Base-by-base conservation (phyloP, 2,113 vertebrate species). In the Heloderma charlesbogerti region DNA sequence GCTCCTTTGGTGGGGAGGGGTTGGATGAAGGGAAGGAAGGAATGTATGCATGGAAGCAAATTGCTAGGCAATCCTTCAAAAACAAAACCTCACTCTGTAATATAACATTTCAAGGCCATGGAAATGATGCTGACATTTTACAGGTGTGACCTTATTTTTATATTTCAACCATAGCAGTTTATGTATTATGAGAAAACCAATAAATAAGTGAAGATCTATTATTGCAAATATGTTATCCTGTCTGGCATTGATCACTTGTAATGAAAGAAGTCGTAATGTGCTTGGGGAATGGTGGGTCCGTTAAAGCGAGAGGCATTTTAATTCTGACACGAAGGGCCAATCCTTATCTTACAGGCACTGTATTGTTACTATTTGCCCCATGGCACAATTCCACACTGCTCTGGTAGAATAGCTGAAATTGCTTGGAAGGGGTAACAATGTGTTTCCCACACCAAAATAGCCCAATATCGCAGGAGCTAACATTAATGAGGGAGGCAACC, bases 121-220 rank as follows among this genome's bases (percentile, higher is more conserved):
- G 93, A 93, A 93, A 90, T 93, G 95, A 95, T 93, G 87, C 74
- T 57, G 89, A 15, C 89, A 91, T 93, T 94, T 96, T 95, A 71
- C 91, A 94, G 91, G 60, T 90, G 86, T 91, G 88, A 93, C 89
- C 91, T 16, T 93, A 88, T 96, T 95, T 96, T 93, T 82, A 90
- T 95, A 92, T 88, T 85, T 86, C 93, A 95, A 78, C 86, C 84
- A 5, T 95, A 95, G 71, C 86, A 69, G 92, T 94, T 94, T 92
- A 84, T 93, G 84, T 93, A 91, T 93, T 91, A 10, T 91, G 91
- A 92, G 90, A 90, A 93, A 96, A 79, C 88, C 51, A 95, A 94
- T 95, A 94, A 96, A 95, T 93, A 95, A 96, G 95, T 90, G 22
- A 92, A 88, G 87, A 90, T 92, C 91, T 74, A 6, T 95, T n/a